Percentiles rank a stretch among this genome's conserved stretches.
Evolutionary conservation across 2,888 invertebrate genomes (phyloP).

Genomic region (Erebia aethiops): DNA sequence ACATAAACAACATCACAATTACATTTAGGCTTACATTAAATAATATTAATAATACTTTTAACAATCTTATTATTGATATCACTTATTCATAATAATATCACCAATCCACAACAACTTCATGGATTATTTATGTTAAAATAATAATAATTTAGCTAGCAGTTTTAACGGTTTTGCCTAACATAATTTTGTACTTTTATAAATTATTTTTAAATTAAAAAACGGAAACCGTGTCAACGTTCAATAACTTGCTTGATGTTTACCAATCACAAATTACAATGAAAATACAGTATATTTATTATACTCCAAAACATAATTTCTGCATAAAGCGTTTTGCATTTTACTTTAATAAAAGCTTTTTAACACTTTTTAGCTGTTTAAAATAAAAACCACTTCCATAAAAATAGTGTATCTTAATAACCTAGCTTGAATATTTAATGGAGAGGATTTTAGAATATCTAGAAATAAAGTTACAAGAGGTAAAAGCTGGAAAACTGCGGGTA

Average conservation of each 20-base stretch:
- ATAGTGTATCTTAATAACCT: background rate
- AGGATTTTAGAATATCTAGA: no score
- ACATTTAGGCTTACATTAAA: background rate
- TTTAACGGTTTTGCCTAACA: background rate
- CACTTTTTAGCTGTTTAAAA: background rate
- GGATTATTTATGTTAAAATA: background rate
- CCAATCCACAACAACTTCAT: background rate
- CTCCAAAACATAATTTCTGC: background rate
- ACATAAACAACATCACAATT: background rate
- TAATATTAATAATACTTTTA: slow-evolving; percentile 10
- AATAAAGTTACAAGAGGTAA: no score
- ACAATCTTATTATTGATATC: slow-evolving; percentile 4
- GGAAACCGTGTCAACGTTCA: no score
- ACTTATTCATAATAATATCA: background rate
- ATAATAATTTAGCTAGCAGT: background rate
- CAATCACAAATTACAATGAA: no score
- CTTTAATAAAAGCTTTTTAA: no score
- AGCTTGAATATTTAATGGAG: background rate
- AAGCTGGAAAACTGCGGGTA: background rate
- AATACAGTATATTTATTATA: no score
- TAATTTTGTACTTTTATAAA: background rate
- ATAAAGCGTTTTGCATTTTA: background rate
- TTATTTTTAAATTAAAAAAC: no score
- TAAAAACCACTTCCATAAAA: background rate
- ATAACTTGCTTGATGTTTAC: no score